Evolutionary conservation across 2,113 vertebrate genomes (phyloP).

Genomic region (Equus przewalskii): DNA sequence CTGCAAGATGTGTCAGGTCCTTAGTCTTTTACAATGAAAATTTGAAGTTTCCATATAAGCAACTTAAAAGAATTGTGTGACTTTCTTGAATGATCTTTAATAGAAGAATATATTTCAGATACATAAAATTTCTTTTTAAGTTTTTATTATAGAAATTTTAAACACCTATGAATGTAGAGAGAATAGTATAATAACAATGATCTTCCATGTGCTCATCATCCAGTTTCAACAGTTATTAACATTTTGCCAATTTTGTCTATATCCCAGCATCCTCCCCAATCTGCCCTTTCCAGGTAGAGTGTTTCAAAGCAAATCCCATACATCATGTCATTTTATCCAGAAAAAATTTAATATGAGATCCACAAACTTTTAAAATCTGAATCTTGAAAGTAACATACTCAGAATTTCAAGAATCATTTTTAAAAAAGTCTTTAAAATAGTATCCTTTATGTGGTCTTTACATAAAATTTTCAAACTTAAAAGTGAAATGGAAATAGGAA

Average conservation of each 20-base stretch:
- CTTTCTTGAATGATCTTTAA: conserved; percentile 11
- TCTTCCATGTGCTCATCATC: neutral
- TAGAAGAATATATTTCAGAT: neutral
- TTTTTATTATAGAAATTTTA: conserved; percentile 22
- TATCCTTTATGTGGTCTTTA: neutral
- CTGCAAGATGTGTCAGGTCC: neutral
- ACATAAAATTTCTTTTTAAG: neutral
- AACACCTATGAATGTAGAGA: neutral
- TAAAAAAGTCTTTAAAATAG: conserved; percentile 14
- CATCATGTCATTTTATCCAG: neutral
- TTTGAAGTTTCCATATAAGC: neutral
- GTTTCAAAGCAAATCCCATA: conserved; percentile 1
- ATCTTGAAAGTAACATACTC: conserved; percentile 25
- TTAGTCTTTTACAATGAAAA: conserved; percentile 31
- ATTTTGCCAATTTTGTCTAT: conserved; percentile 10
- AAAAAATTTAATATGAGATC: neutral
- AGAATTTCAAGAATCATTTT: conserved; percentile 21
- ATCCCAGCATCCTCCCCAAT: neutral
- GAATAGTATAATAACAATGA: neutral
- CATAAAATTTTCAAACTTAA: conserved; percentile 23
- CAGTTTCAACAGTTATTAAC: neutral
- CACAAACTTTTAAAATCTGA: conserved; percentile 28
- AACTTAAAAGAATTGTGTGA: neutral
- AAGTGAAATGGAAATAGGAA: conserved; percentile 27
- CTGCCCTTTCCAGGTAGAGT: neutral